Base-by-base conservation (phyloP, 1,140 invertebrate genomes). In the Drosophila parabipectinata region DNA sequence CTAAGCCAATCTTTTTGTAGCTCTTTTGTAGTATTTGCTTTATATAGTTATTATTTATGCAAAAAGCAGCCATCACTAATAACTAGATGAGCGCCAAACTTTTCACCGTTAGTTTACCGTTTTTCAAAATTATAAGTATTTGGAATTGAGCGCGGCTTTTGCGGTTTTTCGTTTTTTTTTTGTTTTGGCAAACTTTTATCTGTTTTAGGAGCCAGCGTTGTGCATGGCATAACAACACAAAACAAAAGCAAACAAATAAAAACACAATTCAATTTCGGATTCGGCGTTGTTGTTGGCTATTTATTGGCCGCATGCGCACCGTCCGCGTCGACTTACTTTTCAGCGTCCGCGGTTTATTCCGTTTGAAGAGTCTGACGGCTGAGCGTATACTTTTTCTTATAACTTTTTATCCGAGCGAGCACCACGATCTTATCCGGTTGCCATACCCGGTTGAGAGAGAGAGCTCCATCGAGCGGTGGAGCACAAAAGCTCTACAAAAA, bases 201-300 rank as follows among this genome's bases (percentile, higher is more conserved):
- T 44, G 14, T 53, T 60, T 76, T 84, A 44, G 50, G 51, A 61
- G 18, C 58, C 56, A 57, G 48, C 59, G 72, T 58, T 71, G 57
- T 72, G 51, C 53, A 52, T 60, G 60, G 44, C 76, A 77, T 51
- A 67, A 61, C 60, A 67, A 61, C 60, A 76, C 57, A 75, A 58
- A 77, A 77, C 64, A 74, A 69, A 79, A 69, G 76, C 69, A 77
- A 55, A 80, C 74, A 77, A 66, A 68, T 55, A 45, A 76, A 72
- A 54, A 64, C 58, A 85, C 64, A 78, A 39, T 51, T 48, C 37
- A 53, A 48, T 62, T 57, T 77, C 66, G 60, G 50, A 30, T 72
- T 60, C 39, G 62, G 32, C 15, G 28, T 30, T 3, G 45, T 58
- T 58, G 50, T 60, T 74, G 56, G 54, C 1, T 83, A 47, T 54